phyloP scores from a whole-genome alignment of 2,797 vertebrate genomes.

The Cheirogaleus major region DNA sequence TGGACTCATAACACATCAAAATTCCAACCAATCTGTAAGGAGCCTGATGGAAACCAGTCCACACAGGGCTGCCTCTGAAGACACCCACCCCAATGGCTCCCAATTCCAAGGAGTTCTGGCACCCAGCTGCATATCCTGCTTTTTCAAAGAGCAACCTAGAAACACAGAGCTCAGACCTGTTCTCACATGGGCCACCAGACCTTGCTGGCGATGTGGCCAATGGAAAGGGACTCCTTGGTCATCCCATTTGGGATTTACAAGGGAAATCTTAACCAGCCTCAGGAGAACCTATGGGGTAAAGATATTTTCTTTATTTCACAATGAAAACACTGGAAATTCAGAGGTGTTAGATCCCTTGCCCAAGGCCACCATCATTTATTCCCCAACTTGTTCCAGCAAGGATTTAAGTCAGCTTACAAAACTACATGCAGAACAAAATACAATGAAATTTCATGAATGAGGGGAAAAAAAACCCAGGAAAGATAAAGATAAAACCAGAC shows the following conservation, averaged over 20 bases:
- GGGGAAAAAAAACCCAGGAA: background rate
- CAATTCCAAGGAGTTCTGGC: background rate
- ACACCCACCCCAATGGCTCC: background rate
- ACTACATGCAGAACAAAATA: background rate
- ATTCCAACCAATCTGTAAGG: background rate
- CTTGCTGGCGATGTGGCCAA: background rate
- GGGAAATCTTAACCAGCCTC: background rate
- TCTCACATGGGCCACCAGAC: background rate
- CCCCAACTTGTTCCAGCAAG: constrained; percentile 17
- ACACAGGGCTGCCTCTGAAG: background rate
- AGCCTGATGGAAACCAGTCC: background rate
- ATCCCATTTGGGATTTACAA: background rate
- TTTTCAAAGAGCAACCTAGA: background rate
- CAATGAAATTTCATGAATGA: background rate
- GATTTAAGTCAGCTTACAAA: background rate
- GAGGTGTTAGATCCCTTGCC: background rate
- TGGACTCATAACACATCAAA: background rate
- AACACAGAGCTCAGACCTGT: background rate
- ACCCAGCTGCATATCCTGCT: background rate
- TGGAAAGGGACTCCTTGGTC: background rate
- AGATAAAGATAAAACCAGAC: constrained; percentile 26
- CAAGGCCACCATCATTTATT: background rate
- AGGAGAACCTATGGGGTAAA: background rate
- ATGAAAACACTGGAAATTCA: background rate
- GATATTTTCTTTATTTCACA: background rate